phyloP scores from a whole-genome alignment of 2,888 invertebrate genomes.

The Itoplectis maculator region DNA sequence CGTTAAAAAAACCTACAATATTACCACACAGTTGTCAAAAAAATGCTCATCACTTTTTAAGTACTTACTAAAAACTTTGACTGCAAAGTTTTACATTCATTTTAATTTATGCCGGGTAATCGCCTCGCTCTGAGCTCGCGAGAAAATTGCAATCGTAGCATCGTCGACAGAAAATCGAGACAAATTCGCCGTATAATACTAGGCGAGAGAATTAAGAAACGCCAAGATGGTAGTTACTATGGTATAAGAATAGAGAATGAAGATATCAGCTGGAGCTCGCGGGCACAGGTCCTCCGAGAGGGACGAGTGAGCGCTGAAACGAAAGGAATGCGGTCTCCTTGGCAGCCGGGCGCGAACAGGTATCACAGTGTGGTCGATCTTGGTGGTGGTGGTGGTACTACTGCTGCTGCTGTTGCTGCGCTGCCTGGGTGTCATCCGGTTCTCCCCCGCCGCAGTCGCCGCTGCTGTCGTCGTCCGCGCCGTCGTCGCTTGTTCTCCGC shows the following conservation, averaged over 20 bases:
- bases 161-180: neutral
- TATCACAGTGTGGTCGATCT: conserved; percentile 54
- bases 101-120: neutral
- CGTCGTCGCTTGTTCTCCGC: conserved; percentile 27
- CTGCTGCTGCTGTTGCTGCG: conserved; percentile 22
- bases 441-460: conserved; percentile 51
- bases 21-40: neutral
- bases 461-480: conserved; percentile 16
- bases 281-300: conserved; percentile 34
- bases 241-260: conserved; percentile 42
- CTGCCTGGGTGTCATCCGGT: conserved; percentile 68
- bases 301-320: conserved; percentile 40
- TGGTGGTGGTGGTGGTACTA: conserved; percentile 31
- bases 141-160: neutral
- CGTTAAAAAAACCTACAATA: neutral
- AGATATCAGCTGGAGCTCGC: conserved; percentile 57
- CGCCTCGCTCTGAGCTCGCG: no score
- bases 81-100: neutral
- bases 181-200: conserved; percentile 8
- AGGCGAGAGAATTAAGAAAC: conserved; percentile 18
- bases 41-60: no score
- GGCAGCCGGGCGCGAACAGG: conserved; percentile 63
- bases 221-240: neutral
- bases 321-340: conserved; percentile 66
- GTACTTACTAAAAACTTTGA: neutral